Percentiles rank a stretch among this genome's conserved stretches.
These are phyloP conservation scores for Masticophis lateralis DNA, from an alignment of 2,797 vertebrate genomes.

Conservation along the genomic window DNA sequence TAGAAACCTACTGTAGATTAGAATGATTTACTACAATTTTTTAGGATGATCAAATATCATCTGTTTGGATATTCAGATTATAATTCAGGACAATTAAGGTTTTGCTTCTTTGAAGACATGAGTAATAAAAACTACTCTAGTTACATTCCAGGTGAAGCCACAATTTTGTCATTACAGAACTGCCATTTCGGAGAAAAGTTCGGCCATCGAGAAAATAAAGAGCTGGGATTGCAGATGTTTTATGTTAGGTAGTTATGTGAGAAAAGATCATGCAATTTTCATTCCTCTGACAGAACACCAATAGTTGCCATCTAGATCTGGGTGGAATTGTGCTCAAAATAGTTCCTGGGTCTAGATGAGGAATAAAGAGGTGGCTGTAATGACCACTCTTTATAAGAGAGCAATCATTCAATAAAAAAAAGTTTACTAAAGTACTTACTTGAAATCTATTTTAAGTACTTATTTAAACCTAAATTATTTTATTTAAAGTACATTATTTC, in stretches of 20 bases:
- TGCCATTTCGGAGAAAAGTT: background rate
- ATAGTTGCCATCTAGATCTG: background rate
- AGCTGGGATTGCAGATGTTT: fast-evolving
- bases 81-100: slow-evolving; percentile 23
- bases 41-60: slow-evolving; percentile 35
- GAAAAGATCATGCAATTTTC: background rate
- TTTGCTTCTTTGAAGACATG: slow-evolving; percentile 24
- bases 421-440: background rate
- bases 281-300: slow-evolving; percentile 8
- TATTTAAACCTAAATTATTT: background rate
- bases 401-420: background rate
- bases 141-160: slow-evolving; percentile 12
- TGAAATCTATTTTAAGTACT: background rate
- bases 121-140: background rate
- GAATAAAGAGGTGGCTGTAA: background rate
- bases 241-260: background rate
- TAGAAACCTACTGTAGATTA: slow-evolving; percentile 32
- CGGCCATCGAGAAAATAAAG: background rate
- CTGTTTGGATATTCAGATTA: slow-evolving; percentile 14
- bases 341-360: background rate
- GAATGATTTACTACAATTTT: slow-evolving; percentile 35
- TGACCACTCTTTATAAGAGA: background rate
- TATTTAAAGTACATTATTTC: background rate
- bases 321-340: background rate
- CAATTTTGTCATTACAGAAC: slow-evolving; percentile 1